Evolutionary conservation across 2,888 invertebrate genomes (phyloP), one percentile per base, ranked within the genome.

Genomic region (Rotaria macrura): DNA sequence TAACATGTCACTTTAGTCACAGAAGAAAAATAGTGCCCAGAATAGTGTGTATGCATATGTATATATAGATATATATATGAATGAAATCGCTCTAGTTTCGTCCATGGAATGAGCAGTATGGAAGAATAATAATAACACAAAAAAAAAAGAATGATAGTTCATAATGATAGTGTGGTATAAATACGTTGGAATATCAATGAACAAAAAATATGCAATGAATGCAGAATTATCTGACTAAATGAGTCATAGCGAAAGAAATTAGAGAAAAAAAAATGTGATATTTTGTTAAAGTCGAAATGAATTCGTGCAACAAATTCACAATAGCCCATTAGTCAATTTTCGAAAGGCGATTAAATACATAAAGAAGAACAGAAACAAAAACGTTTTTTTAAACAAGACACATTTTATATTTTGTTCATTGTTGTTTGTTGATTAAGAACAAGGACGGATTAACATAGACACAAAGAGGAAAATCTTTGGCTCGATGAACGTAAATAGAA

Each of bases 1-100:
- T n/a, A 65, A 65, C 65, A 65, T 65, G 38, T 65, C 65, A 65
- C 65, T 65, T 34, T 65, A 34, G 65, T 65, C 65, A 65, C 65
- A 20, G 7, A 65, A 65, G 20, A 65, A 34, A 65, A 38, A 38
- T 34, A 34, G 38, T 57, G 55, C 29, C 55, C 29, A 29, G 9
- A 57, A 4, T 57, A 29, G 9, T 29, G 14, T 7, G 17, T 49
- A 49, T 49, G 17, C 9, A 25, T n/a, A n/a, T 5, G 17, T 49
- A 49, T 25, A 25, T n/a, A 12, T 7, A 2, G 2, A 12, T 7
- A 17, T 49, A 17, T 49, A 17, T 25, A 9, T 29, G 5, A 1
- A 12, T 12, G 14, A 57, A 65, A 1, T 65, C 65, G 34, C 20
- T 65, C 20, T 65, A 9, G 0, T 29, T 65, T 65, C 20, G 34